Evolutionary conservation across 2,113 vertebrate genomes (phyloP), one percentile per base, ranked within the genome.

Genomic region (Melanerpes formicivorus): DNA sequence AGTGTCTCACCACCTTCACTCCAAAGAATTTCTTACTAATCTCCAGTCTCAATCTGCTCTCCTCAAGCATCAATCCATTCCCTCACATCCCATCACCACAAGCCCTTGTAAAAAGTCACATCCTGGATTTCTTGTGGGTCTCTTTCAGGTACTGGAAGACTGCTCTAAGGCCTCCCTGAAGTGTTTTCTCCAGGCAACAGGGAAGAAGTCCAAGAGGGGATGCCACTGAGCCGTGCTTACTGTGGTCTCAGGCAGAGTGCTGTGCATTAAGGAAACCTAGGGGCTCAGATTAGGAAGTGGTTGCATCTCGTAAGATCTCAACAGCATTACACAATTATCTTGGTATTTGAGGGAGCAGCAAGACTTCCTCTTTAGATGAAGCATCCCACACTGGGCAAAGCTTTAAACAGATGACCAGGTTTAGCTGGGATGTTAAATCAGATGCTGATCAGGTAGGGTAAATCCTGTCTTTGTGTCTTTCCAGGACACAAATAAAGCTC

Each of bases 321-420:
- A 55, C 12, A 69, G 23, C 67, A 81, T 95, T 85, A 91, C 58
- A 50, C 40, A 75, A 84, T 70, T 91, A 50, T 25, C n/a, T 78
- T 80, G 87, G 84, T 78, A 92, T 90, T 83, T 88, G 63, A 84
- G n/a, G 70, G 76, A 79, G 66, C 9, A 90, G 66, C 0, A 0
- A 62, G 23, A 83, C 62, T 92, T 96, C 93, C 84, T 72, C 85
- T 90, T 69, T 18, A 65, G 34, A 72, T 37, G 62, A 86, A 95
- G 64, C 40, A 75, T 80, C 65, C 69, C 89, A 54, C 59, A 40
- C 40, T 59, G 76, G 59, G 50, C 29, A 92, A 44, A 72, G 46
- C 55, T 90, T 85, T 87, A 91, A 85, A 91, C 25, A 93, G 91
- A 86, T 84, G 21, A 54, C 16, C 59, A 58, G 54, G 50, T 89